phyloP scores from a whole-genome alignment of 2,888 invertebrate species.

The Tricholauxania praeusta region DNA sequence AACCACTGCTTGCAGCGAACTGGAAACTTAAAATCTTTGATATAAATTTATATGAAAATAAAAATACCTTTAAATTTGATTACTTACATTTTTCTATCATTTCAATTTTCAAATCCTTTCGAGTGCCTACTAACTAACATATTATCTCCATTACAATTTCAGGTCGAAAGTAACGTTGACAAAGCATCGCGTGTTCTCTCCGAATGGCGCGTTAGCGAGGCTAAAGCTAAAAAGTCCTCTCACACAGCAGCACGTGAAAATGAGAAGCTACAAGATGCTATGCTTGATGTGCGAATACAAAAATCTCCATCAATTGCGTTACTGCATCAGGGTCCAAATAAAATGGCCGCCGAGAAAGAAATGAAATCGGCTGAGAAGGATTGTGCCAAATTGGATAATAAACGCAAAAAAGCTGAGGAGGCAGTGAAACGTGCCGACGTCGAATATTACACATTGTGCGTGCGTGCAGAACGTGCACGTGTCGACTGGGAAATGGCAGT shows the following conservation, averaged over 20 bases:
- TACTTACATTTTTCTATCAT: no score
- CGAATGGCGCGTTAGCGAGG: slow-evolving; percentile 89
- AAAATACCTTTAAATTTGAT: no score
- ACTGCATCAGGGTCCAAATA: slow-evolving; percentile 64
- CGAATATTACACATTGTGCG: slow-evolving; percentile 92
- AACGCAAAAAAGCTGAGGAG: slow-evolving; percentile 90
- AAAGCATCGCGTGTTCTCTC: slow-evolving; percentile 84
- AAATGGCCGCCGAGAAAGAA: slow-evolving; percentile 65
- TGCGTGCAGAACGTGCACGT: slow-evolving; percentile 89
- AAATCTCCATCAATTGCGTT: slow-evolving; percentile 67
- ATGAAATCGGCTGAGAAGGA: slow-evolving; percentile 74
- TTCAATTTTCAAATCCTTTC: no score
- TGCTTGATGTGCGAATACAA: slow-evolving; percentile 71
- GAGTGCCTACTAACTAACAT: no score
- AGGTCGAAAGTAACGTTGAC: slow-evolving; percentile 85
- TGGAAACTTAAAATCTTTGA: no score
- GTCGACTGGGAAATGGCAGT: slow-evolving; percentile 94
- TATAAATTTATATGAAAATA: no score
- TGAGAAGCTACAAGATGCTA: slow-evolving; percentile 89
- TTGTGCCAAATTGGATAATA: slow-evolving; percentile 84
- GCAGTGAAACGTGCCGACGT: slow-evolving; percentile 91
- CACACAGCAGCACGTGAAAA: slow-evolving; percentile 90
- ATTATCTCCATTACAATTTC: slow-evolving; percentile 47
- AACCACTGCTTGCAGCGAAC: no score
- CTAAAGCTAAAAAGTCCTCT: slow-evolving; percentile 90